Base-by-base conservation (phyloP, 2,113 vertebrate species). In the Turdus rufiventris region DNA sequence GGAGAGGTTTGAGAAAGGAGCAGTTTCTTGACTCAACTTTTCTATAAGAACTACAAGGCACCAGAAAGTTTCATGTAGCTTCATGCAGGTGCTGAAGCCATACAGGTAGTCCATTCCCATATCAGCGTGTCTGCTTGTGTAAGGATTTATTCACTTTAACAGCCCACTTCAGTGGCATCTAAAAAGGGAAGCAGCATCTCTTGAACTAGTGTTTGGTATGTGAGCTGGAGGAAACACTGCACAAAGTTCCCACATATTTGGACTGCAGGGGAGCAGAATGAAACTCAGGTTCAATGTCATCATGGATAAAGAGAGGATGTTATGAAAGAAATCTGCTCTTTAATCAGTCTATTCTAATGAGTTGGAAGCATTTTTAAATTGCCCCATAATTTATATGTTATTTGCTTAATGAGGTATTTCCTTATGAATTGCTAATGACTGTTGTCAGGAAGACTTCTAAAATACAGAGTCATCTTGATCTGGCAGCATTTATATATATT, bases 401-500 rank as follows among this genome's bases (percentile, higher is more conserved):
- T 96, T 95, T 96, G 81, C 72, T 87, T 96, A 91, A 97, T 88
- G 90, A 89, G 38, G 81, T 94, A 95, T 93, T 94, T 93, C 92
- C 75, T 93, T 85, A 87, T 85, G 88, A 71, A 57, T 96, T 94
- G 61, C 88, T 96, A 94, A 97, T 95, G 58, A 73, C 23, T 85
- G 50, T 57, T 92, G 54, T 91, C 65, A 72, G 31, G 84, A 84
- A 95, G 85, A 79, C 1, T 65, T 88, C 61, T 79, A 80, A 94
- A 89, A 87, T 76, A 63, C 80, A 73, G 84, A 68, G 51, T 88
- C 38, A 15, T 78, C 93, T 92, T 89, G 29, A 95, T 77, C 43
- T 34, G 70, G 14, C 19, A 51, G 15, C 43, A 61, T 82, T 88
- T 87, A 50, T 66, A 10, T 38, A 31, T 18, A 70, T 54, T 34